A percentile compares a stretch with the other conserved stretches of the same genome.
Evolutionary conservation across 2,888 invertebrate species (phyloP).

Genomic region (Atherix ibis): DNA sequence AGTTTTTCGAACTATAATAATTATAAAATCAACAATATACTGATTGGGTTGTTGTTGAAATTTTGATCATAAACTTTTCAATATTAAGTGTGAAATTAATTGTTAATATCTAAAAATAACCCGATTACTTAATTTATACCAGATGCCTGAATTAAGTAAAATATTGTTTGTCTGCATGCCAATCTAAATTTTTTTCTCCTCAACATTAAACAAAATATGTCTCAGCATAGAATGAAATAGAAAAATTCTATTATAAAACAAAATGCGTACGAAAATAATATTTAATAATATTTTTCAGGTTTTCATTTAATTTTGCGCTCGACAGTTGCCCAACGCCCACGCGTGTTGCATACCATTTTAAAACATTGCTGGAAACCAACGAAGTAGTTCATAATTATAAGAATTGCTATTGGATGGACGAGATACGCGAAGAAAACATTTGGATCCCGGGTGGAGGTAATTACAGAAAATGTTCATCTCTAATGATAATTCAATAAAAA

Average conservation of each 20-base stretch:
- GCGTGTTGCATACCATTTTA: conserved; percentile 28
- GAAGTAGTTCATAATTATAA: conserved; percentile 25
- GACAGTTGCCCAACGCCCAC: conserved; percentile 19
- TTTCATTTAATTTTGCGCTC: conserved; percentile 28
- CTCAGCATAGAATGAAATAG: too few species aligned
- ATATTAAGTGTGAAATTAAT: too few species aligned
- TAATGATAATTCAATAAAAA: conserved; percentile 7
- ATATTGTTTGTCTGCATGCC: too few species aligned
- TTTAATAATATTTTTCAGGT: too few species aligned
- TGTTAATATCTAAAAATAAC: too few species aligned
- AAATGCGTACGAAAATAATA: too few species aligned
- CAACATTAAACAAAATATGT: too few species aligned
- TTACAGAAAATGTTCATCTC: neutral
- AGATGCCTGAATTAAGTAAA: too few species aligned
- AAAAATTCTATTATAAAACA: too few species aligned
- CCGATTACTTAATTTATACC: too few species aligned
- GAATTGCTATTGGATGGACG: conserved; percentile 9
- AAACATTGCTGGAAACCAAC: conserved; percentile 14
- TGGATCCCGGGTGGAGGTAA: conserved; percentile 22
- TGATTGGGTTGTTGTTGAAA: neutral
- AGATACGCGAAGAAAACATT: conserved; percentile 15
- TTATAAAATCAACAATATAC: neutral
- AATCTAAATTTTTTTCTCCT: too few species aligned
- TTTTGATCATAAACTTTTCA: neutral
- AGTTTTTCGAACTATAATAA: neutral